These are phyloP conservation scores for Ifrita kowaldi DNA, from an alignment of 2,113 vertebrate species.

Conservation along the genomic window DNA sequence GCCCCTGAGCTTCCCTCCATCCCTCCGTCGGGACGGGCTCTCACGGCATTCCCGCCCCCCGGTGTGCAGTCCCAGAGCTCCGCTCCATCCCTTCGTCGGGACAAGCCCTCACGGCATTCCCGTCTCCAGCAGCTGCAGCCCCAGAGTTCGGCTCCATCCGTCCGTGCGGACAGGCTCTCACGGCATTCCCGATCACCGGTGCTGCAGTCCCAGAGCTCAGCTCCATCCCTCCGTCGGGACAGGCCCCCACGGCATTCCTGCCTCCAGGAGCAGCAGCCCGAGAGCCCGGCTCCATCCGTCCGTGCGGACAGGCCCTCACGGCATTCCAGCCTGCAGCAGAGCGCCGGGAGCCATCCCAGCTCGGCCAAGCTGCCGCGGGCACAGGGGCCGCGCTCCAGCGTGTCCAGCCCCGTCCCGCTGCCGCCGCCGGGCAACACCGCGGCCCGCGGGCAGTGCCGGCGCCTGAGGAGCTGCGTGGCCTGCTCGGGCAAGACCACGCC, in stretches of 20 bases:
- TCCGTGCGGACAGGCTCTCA: no score
- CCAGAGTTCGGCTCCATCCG: background rate
- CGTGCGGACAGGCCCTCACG: background rate
- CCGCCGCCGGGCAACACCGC: background rate
- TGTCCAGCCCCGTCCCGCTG: background rate
- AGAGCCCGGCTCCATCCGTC: no score
- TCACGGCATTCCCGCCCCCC: no score
- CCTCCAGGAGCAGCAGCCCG: background rate
- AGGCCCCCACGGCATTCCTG: background rate
- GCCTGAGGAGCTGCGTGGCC: background rate
- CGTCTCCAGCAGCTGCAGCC: no score
- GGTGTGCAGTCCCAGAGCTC: no score
- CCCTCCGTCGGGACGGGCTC: no score
- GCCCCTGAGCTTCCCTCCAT: no score
- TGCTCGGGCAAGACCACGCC: background rate
- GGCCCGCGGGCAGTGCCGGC: background rate
- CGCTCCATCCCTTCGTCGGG: background rate
- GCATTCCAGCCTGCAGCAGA: background rate
- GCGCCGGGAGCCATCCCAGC: background rate
- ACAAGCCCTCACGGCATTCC: background rate
- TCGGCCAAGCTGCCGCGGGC: background rate
- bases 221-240: background rate
- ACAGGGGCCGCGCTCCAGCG: no score
- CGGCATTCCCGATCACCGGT: background rate
- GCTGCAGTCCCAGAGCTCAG: background rate